A percentile compares a stretch with the other conserved stretches of the same genome.
These are phyloP conservation scores for Leptinotarsa defecta DNA, from an alignment of 1,140 invertebrate species.

Conservation along the genomic window DNA sequence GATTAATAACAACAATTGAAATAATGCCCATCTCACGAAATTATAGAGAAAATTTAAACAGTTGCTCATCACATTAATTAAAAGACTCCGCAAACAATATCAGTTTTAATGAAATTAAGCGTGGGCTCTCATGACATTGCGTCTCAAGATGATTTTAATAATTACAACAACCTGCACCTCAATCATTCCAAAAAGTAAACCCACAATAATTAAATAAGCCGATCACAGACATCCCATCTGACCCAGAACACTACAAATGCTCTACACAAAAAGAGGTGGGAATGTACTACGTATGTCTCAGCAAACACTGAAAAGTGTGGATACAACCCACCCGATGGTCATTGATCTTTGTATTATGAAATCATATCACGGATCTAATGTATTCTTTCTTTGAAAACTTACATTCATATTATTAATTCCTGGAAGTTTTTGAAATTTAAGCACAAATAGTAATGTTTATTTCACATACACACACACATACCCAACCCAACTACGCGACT, in stretches of 20 bases:
- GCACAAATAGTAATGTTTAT: slow-evolving; percentile 18
- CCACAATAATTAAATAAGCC: slow-evolving; percentile 12
- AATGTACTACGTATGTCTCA: slow-evolving; percentile 21
- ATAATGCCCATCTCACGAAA: no score
- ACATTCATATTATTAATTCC: slow-evolving; percentile 23
- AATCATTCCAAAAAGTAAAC: slow-evolving; percentile 17
- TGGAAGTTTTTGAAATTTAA: background rate
- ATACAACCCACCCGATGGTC: slow-evolving; percentile 25
- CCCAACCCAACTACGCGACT: slow-evolving; percentile 13
- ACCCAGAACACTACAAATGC: slow-evolving; percentile 12
- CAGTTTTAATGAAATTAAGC: slow-evolving; percentile 11
- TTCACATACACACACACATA: slow-evolving; percentile 7
- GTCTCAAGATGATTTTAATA: slow-evolving; percentile 2
- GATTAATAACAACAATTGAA: no score
- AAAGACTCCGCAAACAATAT: background rate
- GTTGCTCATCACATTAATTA: background rate
- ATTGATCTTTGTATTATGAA: slow-evolving; percentile 14
- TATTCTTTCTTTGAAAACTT: slow-evolving; percentile 2
- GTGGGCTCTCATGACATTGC: slow-evolving; percentile 15
- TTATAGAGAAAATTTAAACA: no score
- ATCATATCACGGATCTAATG: background rate
- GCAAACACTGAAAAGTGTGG: slow-evolving; percentile 15
- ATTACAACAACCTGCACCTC: slow-evolving; percentile 14
- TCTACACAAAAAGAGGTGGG: background rate
- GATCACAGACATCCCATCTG: slow-evolving; percentile 13